Evolutionary conservation across 2,797 vertebrate species (phyloP), one percentile per base, ranked within the genome.

Genomic region (Limosa lapponica): DNA sequence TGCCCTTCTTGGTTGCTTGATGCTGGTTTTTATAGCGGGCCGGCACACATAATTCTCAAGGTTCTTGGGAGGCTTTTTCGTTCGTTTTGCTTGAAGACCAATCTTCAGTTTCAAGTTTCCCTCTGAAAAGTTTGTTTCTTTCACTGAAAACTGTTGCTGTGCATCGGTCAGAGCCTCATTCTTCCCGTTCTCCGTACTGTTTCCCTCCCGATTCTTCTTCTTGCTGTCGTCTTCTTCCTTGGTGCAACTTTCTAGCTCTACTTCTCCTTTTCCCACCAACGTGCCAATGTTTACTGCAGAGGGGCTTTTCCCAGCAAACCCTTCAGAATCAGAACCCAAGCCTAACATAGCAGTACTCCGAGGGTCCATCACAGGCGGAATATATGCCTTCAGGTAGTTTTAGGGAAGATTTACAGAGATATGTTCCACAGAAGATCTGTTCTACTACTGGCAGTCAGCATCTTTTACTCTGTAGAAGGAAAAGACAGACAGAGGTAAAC

Each of bases 41-140:
- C 99, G 98, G 97, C 99, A 99, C 62, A 99, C 99, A 96, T 99
- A 99, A 97, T 99, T 99, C 97, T 99, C 99, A 84, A 99, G 98
- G 95, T 99, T 99, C 97, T 99, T 99, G 87, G 99, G 99, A 52
- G 99, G 99, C 58, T 99, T 99, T 97, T 99, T 99, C 41, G 99
- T 99, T 95, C 99, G 98, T 88, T 99, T 99, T 51, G 99, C 98
- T 95, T 99, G 99, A 16, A 99, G 98, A 75, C 99, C 99, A 30
- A 99, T 99, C 97, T 99, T 99, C 69, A 99, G 95, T 95, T 99
- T 99, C 75, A 99, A 97, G 95, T 99, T 99, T 36, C 98, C 99
- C 95, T 99, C 99, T 0, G 99, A 98, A 95, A 99, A 99, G 97
- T 98, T 99, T 4, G 99, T 99, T 95, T 99, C 99, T 90, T 99